Conservation (phyloP, 2,888 invertebrate genomes). For the Ormyrus pomaceus region DNA sequence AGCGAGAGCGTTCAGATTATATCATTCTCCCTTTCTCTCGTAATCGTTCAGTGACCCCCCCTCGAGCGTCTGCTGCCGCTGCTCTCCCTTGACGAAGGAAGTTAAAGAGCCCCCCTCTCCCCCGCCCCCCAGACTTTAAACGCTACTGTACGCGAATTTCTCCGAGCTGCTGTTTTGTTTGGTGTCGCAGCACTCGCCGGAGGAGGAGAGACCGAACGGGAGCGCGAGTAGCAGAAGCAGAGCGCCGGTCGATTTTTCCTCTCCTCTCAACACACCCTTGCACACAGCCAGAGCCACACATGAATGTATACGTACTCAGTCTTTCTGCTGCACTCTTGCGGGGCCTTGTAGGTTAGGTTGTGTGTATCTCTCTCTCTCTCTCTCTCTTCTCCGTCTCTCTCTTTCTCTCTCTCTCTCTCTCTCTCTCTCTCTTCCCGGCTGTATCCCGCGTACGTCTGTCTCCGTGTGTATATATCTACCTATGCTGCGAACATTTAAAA, state of each 20-base stretch:
- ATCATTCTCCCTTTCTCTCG: constrained; percentile 20
- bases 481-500: not conserved
- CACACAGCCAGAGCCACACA: constrained; percentile 6
- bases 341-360: constrained; percentile 34
- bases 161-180: constrained; percentile 9
- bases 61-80: constrained; percentile 19
- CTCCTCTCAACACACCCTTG: constrained; percentile 31
- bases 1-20: not conserved
- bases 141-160: not conserved
- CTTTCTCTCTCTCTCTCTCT: constrained; percentile 40
- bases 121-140: too few relatives aligned
- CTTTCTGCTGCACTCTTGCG: constrained; percentile 26
- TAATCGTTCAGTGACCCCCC: constrained; percentile 46
- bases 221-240: not conserved
- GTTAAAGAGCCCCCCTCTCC: too few relatives aligned
- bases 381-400: constrained; percentile 1
- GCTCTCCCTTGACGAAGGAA: too few relatives aligned
- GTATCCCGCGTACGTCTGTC: too few relatives aligned
- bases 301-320: constrained; percentile 12
- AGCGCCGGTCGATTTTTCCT: constrained; percentile 42
- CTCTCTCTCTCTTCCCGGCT: constrained; percentile 41
- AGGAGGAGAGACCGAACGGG: constrained; percentile 1
- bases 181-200: constrained; percentile 1
- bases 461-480: too few relatives aligned
- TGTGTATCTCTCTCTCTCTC: not conserved